phyloP scores from a whole-genome alignment of 2,797 vertebrate genomes.

The Paramormyrops hopkinsi region DNA sequence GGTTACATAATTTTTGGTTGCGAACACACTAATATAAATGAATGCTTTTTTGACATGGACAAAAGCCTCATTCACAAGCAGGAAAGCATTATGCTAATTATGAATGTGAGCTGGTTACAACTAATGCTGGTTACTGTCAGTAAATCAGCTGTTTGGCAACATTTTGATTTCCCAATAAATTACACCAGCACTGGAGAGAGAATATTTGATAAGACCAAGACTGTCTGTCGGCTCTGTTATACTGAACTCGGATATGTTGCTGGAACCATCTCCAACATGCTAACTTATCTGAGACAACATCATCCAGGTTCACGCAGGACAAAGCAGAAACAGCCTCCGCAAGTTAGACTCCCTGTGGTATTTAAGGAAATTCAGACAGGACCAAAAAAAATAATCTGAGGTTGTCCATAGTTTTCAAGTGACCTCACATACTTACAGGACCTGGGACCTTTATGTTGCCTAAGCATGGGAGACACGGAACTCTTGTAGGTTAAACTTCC shows the following conservation, averaged over 20 bases:
- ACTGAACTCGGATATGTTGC: neutral
- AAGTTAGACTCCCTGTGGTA: neutral
- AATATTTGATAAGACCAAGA: neutral
- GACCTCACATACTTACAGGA: neutral
- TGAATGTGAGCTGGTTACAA: neutral
- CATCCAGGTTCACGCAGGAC: neutral
- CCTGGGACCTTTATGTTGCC: neutral
- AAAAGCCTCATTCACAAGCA: neutral
- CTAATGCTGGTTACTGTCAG: neutral
- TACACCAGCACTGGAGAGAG: neutral
- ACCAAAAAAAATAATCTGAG: neutral
- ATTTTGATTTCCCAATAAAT: neutral
- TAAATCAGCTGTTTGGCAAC: neutral
- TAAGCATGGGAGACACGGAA: neutral
- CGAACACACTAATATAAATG: neutral
- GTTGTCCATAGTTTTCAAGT: neutral
- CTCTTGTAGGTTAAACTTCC: neutral
- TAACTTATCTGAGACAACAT: neutral
- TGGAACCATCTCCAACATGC: neutral
- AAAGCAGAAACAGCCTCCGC: neutral
- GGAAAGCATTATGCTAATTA: neutral
- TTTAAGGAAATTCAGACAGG: neutral
- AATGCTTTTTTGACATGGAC: neutral
- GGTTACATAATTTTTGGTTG: neutral
- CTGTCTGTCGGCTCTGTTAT: neutral